These are phyloP conservation scores for Syritta pipiens DNA, from an alignment of 2,888 invertebrate species.

Conservation along the genomic window DNA sequence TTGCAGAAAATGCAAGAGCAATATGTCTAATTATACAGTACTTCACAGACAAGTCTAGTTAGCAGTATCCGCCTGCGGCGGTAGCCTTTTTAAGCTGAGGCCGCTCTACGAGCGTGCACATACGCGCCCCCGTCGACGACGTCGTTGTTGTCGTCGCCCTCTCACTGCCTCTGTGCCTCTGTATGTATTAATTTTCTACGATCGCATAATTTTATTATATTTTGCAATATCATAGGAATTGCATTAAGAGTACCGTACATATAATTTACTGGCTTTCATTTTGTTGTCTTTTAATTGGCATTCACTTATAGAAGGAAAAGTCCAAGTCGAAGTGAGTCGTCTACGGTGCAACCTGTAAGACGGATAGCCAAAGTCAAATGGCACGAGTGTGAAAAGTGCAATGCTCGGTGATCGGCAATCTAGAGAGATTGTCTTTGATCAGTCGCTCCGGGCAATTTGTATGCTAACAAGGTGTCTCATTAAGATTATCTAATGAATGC, in stretches of 20 bases:
- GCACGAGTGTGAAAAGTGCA: slow-evolving; percentile 44
- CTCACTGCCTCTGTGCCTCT: neutral
- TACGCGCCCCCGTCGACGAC: too few relatives aligned
- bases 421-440: slow-evolving; percentile 11
- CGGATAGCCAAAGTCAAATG: neutral
- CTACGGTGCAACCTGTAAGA: slow-evolving; percentile 8
- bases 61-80: slow-evolving; percentile 35
- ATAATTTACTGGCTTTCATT: slow-evolving; percentile 20
- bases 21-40: slow-evolving; percentile 3
- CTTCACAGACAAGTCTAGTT: slow-evolving; percentile 31
- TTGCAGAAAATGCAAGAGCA: neutral
- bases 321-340: slow-evolving; percentile 24
- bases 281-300: slow-evolving; percentile 20
- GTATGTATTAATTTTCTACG: neutral
- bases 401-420: slow-evolving; percentile 31
- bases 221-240: slow-evolving; percentile 21
- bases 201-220: slow-evolving; percentile 33
- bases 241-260: slow-evolving; percentile 11
- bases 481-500: slow-evolving; percentile 28
- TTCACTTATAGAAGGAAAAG: too few relatives aligned
- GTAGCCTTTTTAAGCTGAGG: too few relatives aligned
- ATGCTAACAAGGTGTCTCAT: slow-evolving; percentile 56
- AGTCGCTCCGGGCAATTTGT: slow-evolving; percentile 13
- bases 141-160: too few relatives aligned
- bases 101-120: too few relatives aligned